phyloP scores from a whole-genome alignment of 2,797 vertebrate species.

The Setipinna tenuifilis region DNA sequence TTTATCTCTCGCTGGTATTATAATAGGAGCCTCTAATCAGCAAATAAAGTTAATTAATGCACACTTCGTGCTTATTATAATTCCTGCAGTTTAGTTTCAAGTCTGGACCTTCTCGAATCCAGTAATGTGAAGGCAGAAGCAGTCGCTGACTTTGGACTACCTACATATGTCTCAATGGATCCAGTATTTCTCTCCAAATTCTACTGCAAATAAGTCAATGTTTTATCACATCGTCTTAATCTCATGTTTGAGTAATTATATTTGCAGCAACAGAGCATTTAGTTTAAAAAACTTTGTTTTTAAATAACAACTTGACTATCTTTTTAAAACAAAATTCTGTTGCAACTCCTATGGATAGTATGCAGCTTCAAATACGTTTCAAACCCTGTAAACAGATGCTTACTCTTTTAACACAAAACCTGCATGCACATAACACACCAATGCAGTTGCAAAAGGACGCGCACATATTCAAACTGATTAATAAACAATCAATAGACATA shows the following conservation, averaged over 20 bases:
- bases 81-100: not conserved
- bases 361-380: not conserved
- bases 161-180: not conserved
- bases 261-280: not conserved
- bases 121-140: not conserved
- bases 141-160: not conserved
- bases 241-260: not conserved
- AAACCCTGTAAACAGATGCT: not conserved
- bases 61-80: not conserved
- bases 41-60: not conserved
- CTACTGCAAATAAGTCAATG: not conserved
- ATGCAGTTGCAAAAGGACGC: not conserved
- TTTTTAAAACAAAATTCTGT: not conserved
- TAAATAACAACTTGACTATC: not conserved
- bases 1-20: not conserved
- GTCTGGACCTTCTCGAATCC: not conserved
- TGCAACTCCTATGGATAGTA: not conserved
- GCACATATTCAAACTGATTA: not conserved
- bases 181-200: not conserved
- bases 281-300: not conserved
- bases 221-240: not conserved
- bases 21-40: not conserved
- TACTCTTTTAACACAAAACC: not conserved
- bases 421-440: not conserved
- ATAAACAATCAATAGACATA: not conserved